Evolutionary conservation across 2,113 vertebrate species (phyloP).

Genomic region (Octodon degus): DNA sequence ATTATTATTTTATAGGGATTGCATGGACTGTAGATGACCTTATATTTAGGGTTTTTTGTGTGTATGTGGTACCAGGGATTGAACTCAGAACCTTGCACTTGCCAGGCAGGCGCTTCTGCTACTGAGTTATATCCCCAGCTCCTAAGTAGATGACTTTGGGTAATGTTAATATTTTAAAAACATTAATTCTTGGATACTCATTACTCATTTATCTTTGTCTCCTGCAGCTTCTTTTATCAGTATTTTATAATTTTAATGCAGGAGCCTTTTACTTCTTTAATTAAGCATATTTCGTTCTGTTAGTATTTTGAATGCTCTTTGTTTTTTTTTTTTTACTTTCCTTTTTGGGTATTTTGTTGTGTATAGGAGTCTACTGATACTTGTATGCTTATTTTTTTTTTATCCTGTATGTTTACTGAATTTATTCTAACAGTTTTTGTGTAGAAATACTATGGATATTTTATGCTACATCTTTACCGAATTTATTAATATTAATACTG

Average conservation of each 20-base stretch:
- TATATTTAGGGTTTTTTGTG: neutral
- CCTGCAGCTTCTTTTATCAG: neutral
- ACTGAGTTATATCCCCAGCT: no score
- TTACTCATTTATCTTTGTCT: neutral
- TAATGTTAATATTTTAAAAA: neutral
- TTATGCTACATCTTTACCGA: neutral
- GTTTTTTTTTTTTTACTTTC: neutral
- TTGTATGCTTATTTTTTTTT: neutral
- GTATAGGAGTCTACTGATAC: neutral
- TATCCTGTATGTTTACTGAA: neutral
- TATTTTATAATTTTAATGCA: neutral
- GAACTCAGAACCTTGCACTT: no score
- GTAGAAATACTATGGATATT: neutral
- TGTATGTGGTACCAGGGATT: no score
- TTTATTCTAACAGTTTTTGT: neutral
- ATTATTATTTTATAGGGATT: neutral
- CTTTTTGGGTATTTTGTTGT: neutral
- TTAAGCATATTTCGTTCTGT: neutral
- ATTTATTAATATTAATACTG: neutral
- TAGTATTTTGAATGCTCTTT: neutral
- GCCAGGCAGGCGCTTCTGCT: no score
- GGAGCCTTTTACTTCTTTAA: no score
- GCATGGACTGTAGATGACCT: neutral
- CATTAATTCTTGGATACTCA: neutral
- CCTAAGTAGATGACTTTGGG: neutral